A percentile compares a stretch with the other conserved stretches of the same genome.
phyloP scores from a whole-genome alignment of 2,113 vertebrate species.

The Paedocypris sp. region DNA sequence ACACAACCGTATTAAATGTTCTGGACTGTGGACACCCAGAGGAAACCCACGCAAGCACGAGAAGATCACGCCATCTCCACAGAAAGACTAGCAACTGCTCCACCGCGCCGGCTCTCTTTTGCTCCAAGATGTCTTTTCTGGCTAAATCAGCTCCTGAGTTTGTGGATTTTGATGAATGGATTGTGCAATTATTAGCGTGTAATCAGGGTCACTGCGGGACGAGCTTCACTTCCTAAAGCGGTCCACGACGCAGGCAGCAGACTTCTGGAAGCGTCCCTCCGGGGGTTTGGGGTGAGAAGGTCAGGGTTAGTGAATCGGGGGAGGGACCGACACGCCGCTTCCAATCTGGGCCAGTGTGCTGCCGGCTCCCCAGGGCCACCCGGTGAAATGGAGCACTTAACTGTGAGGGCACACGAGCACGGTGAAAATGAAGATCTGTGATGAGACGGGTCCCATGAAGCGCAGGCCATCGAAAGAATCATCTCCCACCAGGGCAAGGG shows the following conservation, averaged over 20 bases:
- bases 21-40: too few relatives aligned
- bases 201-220: background rate
- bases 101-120: too few relatives aligned
- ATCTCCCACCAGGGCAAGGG: constrained; percentile 42
- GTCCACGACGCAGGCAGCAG: too few relatives aligned
- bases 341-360: constrained; percentile 53
- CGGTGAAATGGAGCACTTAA: constrained; percentile 67
- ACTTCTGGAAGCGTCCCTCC: background rate
- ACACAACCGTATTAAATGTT: too few relatives aligned
- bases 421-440: constrained; percentile 61
- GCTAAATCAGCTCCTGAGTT: too few relatives aligned
- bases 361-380: constrained; percentile 50
- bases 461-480: constrained; percentile 25
- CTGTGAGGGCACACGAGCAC: constrained; percentile 61
- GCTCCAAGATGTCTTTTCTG: background rate
- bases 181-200: too few relatives aligned
- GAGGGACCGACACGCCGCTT: constrained; percentile 41
- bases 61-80: too few relatives aligned
- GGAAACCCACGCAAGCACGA: too few relatives aligned
- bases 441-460: constrained; percentile 50
- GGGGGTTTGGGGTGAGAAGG: constrained; percentile 15
- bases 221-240: background rate
- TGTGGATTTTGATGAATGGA: too few relatives aligned
- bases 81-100: too few relatives aligned
- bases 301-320: background rate